Conservation (phyloP, 1,140 invertebrate species). For the Drosophila triauraria region DNA sequence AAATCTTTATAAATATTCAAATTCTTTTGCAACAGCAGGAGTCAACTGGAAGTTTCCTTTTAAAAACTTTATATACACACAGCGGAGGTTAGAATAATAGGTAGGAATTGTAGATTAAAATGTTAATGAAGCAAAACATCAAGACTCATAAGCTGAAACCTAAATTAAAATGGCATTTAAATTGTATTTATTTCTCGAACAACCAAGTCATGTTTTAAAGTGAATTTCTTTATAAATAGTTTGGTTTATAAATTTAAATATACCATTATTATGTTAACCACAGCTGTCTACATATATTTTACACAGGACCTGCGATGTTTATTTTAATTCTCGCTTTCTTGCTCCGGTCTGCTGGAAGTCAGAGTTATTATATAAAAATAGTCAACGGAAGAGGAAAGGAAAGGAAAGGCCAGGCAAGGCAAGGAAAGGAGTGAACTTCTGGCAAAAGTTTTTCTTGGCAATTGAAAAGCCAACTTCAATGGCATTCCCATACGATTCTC, state of each 20-base stretch:
- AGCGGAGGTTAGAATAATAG: not conserved
- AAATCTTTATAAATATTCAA: slow-evolving; percentile 84
- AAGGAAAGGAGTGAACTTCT: slow-evolving; percentile 57
- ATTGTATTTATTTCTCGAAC: not conserved
- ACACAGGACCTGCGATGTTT: slow-evolving; percentile 67
- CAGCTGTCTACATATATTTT: slow-evolving; percentile 21
- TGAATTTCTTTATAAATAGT: not conserved
- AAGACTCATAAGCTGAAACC: too few relatives aligned
- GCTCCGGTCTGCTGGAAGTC: slow-evolving; percentile 22
- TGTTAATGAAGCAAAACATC: not conserved
- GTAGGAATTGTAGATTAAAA: not conserved
- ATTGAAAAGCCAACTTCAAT: slow-evolving; percentile 70
- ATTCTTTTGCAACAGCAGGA: slow-evolving; percentile 48
- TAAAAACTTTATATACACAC: slow-evolving; percentile 55
- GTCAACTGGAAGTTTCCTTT: slow-evolving; percentile 35
- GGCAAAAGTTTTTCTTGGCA: slow-evolving; percentile 75
- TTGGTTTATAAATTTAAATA: not conserved
- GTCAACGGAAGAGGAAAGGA: slow-evolving; percentile 36
- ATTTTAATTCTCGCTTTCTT: slow-evolving; percentile 71
- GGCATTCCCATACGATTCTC: slow-evolving; percentile 34
- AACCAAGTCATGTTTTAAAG: too few relatives aligned
- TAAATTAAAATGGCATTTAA: not conserved
- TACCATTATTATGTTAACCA: not conserved
- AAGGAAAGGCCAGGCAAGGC: not conserved
- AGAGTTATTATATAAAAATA: slow-evolving; percentile 62